Base-by-base conservation (phyloP, 2,888 invertebrate species). In the Harpagoxenus sublaevis region DNA sequence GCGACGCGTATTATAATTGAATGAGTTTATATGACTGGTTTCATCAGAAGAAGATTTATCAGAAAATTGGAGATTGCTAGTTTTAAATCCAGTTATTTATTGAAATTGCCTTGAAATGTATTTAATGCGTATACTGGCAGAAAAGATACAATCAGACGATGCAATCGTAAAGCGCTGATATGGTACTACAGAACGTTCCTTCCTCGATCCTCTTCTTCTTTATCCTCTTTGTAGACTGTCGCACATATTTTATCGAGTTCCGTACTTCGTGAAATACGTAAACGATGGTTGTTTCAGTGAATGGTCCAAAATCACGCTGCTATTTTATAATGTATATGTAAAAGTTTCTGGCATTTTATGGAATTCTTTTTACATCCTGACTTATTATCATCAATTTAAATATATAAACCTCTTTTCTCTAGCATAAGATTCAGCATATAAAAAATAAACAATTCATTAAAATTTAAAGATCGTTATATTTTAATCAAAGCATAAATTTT, bases 11-110 rank as follows among this genome's bases (percentile, higher is more conserved):
- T 28, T 18, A 28, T 9, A 51, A 81, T 39, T 71, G 78, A 73
- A 62, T 51, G 42, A 48, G 42, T 39, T 60, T 48, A 60, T 60
- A 48, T 18, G 28, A 48, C 48, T 70, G 73, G 8, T 9, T 73
- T n/a, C 8, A 78, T 55, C 42, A 42, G 5, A 60, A 60, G 23
- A 65, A 51, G 73, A 62, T 60, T 81, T 81, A 71, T 71, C 48
- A 81, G 73, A 60, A 81, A 73, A 81, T 62, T 62, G 73, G n/a
- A n/a, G 18, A 79, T 71, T 45, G 79, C 51, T 71, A 73, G 28
- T 48, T 62, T 60, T 71, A 73, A 60, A 81, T 71, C 39, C n/a
- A 62, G 28, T 81, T 81, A 81, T 81, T 81, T 73, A 62, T 73
- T 73, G 48, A 73, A 62, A 73, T 81, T 62, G 73, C 39, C 28